Conservation (phyloP, 2,797 vertebrate species). For the Prunella strophiata region DNA sequence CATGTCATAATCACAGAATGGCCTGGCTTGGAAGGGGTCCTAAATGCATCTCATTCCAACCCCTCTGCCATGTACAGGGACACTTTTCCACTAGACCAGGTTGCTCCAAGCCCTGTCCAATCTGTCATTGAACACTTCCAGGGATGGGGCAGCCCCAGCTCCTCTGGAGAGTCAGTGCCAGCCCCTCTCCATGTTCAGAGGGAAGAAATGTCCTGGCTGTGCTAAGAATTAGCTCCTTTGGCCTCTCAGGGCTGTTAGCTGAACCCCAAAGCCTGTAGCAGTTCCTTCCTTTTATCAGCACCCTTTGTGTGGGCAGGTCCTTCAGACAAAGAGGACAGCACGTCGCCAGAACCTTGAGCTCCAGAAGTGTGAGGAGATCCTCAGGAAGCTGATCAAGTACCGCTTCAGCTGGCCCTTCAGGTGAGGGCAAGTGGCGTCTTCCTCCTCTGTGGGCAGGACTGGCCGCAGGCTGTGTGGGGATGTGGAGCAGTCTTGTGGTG, state of each 20-base stretch:
- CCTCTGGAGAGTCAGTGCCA: not conserved
- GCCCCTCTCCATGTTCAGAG: not conserved
- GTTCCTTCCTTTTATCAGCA: conserved; percentile 16
- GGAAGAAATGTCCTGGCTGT: not conserved
- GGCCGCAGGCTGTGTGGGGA: rapidly evolving
- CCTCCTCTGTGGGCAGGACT: not conserved
- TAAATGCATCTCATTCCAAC: not conserved
- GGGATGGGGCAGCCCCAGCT: not conserved
- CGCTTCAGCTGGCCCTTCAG: conserved; percentile 98
- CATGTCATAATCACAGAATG: not conserved
- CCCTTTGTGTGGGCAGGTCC: conserved; percentile 79
- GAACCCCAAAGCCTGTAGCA: not conserved
- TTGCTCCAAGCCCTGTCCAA: not conserved
- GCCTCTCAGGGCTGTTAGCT: not conserved
- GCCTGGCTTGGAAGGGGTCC: not conserved
- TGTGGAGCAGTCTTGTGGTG: not conserved
- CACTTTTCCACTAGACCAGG: too few species aligned
- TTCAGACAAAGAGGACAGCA: conserved; percentile 81
- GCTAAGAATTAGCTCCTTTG: not conserved
- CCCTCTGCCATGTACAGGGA: not conserved
- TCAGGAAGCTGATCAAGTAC: conserved; percentile 91
- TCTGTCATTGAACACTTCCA: not conserved
- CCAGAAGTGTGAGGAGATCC: conserved; percentile 94
- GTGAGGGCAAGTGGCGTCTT: conserved; percentile 69
- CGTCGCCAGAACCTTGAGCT: conserved; percentile 86